These are phyloP conservation scores for Drosophila seguyi DNA, from an alignment of 1,140 invertebrate species.

Conservation along the genomic window DNA sequence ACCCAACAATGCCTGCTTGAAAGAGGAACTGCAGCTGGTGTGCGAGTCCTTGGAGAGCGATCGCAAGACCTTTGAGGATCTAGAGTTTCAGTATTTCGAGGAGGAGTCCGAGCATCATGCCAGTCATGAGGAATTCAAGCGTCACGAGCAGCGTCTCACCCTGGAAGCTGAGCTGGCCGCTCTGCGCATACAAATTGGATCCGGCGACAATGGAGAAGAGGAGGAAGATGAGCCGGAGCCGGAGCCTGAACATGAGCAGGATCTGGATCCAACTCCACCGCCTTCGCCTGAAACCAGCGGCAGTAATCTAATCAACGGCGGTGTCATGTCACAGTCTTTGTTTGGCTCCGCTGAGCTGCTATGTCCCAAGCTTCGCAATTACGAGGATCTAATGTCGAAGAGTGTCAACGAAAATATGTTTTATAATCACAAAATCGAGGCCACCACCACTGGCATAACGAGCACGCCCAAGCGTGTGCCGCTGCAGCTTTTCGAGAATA, in stretches of 20 bases:
- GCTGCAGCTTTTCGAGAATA: conserved; percentile 66
- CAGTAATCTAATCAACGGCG: conserved; percentile 66
- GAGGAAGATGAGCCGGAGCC: not conserved
- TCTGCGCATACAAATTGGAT: conserved; percentile 61
- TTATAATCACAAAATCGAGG: conserved; percentile 85
- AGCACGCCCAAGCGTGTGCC: conserved; percentile 77
- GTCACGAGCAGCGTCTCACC: conserved; percentile 89
- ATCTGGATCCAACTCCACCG: conserved; percentile 28
- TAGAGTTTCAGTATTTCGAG: conserved; percentile 97
- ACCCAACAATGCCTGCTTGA: conserved; percentile 86
- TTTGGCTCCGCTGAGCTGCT: conserved; percentile 82
- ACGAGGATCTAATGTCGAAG: conserved; percentile 87
- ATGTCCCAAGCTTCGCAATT: conserved; percentile 68
- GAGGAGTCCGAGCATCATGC: conserved; percentile 93
- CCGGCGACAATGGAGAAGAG: conserved; percentile 34
- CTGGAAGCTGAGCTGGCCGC: conserved; percentile 66
- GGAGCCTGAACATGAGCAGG: not conserved
- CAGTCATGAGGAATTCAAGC: conserved; percentile 92
- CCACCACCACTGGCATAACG: conserved; percentile 61
- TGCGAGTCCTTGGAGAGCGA: conserved; percentile 90
- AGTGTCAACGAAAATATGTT: conserved; percentile 88
- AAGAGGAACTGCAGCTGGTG: conserved; percentile 87
- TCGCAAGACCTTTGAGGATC: conserved; percentile 94
- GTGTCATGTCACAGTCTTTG: conserved; percentile 84
- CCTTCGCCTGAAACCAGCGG: conserved; percentile 11